A percentile compares a stretch with the other conserved stretches of the same genome.
Evolutionary conservation across 2,888 invertebrate genomes (phyloP).

Genomic region (Idaea biselata): DNA sequence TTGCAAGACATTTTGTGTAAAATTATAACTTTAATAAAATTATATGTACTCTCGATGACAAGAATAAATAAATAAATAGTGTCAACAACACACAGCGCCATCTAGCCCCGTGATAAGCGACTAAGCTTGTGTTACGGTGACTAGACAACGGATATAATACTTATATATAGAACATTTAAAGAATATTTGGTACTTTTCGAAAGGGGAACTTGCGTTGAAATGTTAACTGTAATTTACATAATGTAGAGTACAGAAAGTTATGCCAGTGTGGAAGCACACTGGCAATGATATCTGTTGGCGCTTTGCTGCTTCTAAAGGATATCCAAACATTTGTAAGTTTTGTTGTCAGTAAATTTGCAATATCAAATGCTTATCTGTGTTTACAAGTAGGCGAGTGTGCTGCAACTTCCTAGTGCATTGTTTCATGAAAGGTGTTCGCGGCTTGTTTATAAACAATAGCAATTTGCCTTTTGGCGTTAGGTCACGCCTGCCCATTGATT

Average conservation of each 20-base stretch:
- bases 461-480: conserved; percentile 65
- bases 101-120: too few relatives aligned
- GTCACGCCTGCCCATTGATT: conserved; percentile 59
- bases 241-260: conserved; percentile 24
- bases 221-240: conserved; percentile 22
- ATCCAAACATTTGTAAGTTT: conserved; percentile 17
- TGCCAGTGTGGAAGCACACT: too few relatives aligned
- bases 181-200: not conserved
- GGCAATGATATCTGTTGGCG: conserved; percentile 27
- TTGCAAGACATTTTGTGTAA: not conserved
- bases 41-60: not conserved
- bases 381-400: conserved; percentile 43
- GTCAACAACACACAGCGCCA: too few relatives aligned
- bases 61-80: too few relatives aligned
- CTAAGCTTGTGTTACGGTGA: too few relatives aligned
- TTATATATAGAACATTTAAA: too few relatives aligned
- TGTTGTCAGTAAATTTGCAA: conserved; percentile 27
- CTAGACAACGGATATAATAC: too few relatives aligned
- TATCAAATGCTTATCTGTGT: conserved; percentile 32
- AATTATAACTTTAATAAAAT: not conserved
- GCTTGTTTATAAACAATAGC: conserved; percentile 67
- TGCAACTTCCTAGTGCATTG: conserved; percentile 64
- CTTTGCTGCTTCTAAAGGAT: conserved; percentile 21
- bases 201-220: not conserved
- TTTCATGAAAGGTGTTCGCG: conserved; percentile 58